Conservation (phyloP, 2,113 vertebrate genomes). For the Neoarius graeffei region DNA sequence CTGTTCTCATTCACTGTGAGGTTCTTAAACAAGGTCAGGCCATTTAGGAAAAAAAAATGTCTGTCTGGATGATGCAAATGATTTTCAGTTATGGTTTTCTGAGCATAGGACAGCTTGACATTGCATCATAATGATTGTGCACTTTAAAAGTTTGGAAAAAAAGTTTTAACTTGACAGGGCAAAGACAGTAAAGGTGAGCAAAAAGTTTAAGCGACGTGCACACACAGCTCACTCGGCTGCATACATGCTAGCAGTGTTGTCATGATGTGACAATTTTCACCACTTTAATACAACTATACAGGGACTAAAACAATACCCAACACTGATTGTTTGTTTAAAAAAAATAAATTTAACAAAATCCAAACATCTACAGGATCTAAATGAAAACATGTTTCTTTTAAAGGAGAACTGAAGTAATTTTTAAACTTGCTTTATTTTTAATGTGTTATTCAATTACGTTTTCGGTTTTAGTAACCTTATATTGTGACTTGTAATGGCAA, state of each 20-base stretch:
- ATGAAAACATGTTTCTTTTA: too few relatives aligned
- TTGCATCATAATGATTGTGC: not conserved
- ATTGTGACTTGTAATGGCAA: too few relatives aligned
- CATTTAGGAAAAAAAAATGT: not conserved
- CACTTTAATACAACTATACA: not conserved
- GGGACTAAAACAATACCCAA: not conserved
- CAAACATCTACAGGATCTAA: not conserved
- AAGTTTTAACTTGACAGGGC: not conserved
- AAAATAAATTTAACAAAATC: not conserved
- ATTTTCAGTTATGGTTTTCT: constrained; percentile 14
- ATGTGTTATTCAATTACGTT: too few relatives aligned
- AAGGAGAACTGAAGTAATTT: too few relatives aligned
- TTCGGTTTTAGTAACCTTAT: too few relatives aligned
- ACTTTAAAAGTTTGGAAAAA: constrained; percentile 13
- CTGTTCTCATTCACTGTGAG: constrained; percentile 16
- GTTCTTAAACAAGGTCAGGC: not conserved
- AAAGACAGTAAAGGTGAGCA: constrained; percentile 17
- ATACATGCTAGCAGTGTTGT: not conserved
- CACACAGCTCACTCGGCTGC: not conserved
- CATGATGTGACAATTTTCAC: not conserved
- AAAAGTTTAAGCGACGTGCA: not conserved
- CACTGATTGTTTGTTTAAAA: not conserved
- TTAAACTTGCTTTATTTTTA: too few relatives aligned
- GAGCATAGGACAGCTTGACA: constrained; percentile 13
- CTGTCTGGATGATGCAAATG: constrained; percentile 15